phyloP scores from a whole-genome alignment of 2,797 vertebrate genomes.

The Morus bassanus region DNA sequence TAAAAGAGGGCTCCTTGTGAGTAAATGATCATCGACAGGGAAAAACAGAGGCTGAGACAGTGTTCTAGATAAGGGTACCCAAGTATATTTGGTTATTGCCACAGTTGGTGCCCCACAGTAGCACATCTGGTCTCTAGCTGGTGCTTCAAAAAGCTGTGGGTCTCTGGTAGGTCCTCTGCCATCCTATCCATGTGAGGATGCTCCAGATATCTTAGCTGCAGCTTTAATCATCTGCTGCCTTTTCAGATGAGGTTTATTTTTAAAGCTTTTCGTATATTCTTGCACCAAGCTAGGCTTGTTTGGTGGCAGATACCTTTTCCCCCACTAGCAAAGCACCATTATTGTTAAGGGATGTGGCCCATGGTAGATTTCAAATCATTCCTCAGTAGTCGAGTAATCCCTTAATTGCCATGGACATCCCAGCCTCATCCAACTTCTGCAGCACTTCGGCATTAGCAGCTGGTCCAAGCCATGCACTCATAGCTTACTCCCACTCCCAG shows the following conservation, averaged over 20 bases:
- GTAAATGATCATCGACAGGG: not conserved
- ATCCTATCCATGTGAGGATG: not conserved
- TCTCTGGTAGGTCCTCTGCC: not conserved
- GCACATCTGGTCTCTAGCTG: not conserved
- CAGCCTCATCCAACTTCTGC: not conserved
- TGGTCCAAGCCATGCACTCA: not conserved
- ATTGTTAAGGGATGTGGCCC: not conserved
- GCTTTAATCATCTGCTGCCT: not conserved
- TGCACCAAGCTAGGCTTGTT: not conserved
- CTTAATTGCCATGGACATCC: not conserved
- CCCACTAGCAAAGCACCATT: not conserved
- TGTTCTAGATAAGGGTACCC: not conserved
- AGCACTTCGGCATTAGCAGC: not conserved
- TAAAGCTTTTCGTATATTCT: not conserved
- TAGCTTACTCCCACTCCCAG: not conserved
- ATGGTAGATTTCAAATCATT: not conserved
- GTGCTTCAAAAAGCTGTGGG: not conserved
- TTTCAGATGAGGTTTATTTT: not conserved
- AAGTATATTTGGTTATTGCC: not conserved
- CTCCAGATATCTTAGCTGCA: not conserved
- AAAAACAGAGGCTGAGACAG: not conserved
- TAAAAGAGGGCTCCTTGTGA: not conserved
- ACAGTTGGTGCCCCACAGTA: not conserved
- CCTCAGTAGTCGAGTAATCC: not conserved
- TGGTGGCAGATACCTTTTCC: not conserved